Base-by-base conservation (phyloP, 2,113 vertebrate genomes). In the Corythornis vintsioides region DNA sequence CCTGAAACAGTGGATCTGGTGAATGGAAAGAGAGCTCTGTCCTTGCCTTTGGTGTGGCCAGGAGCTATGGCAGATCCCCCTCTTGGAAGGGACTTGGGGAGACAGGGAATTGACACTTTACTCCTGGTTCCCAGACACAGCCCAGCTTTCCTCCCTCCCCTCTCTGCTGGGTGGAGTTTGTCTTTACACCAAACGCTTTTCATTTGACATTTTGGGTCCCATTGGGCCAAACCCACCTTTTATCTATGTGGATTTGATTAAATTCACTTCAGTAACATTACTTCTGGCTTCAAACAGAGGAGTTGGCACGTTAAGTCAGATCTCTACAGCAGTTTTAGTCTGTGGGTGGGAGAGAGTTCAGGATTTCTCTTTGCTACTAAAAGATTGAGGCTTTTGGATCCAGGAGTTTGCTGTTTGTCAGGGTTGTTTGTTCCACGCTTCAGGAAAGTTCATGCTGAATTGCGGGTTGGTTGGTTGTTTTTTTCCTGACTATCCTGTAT, bases 11-110 rank as follows among this genome's bases (percentile, higher is more conserved):
- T 2, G 2, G 50, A 17, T 35, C 52, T 66, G 83, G 64, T 81
- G 61, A 86, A 69, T 78, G 75, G 47, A 57, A 20, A 10, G 26
- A 67, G 55, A 60, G 15, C 86, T 92, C 84, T 93, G 59, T 72
- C 55, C 50, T 53, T 61, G 64, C 21, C 21, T 71, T 81, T 52
- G 65, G 48, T 53, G 75, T 83, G 82, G 40, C 75, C 82, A 83
- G 67, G 43, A 93, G 74, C 82, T 73, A 14, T 38, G 59, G 82
- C 25, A 91, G 47, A 71, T 77, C 45, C 94, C 67, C 31, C 19
- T 2, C 57, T 78, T 83, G 1, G 1, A 66, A 10, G 20, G 14
- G 31, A 20, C 47, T 70, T 48, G 10, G 28, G 14, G 47, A 53
- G 63, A 28, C 10, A 29, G 31, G 47, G 38, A 76, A 31, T 4